Conservation (phyloP, 2,888 invertebrate species). For the Bibio marci region DNA sequence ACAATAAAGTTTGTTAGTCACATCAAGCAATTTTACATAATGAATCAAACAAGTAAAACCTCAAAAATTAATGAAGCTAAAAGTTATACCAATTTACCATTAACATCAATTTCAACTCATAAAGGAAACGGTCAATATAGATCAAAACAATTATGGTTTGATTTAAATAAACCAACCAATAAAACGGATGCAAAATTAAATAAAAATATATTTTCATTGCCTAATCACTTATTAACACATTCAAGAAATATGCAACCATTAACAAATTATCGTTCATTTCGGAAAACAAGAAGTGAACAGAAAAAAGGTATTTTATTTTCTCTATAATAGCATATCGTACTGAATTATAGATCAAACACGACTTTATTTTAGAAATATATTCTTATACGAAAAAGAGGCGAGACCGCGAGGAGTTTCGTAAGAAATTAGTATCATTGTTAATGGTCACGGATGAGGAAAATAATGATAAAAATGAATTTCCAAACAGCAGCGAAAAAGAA, state of each 20-base stretch:
- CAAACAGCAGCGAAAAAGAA: constrained; percentile 47
- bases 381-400: constrained; percentile 50
- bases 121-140: constrained; percentile 26
- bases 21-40: too few species aligned
- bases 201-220: constrained; percentile 36
- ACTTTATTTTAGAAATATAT: constrained; percentile 15
- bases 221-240: constrained; percentile 36
- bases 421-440: constrained; percentile 59
- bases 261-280: constrained; percentile 18
- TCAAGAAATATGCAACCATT: constrained; percentile 28
- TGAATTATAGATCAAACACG: too few species aligned
- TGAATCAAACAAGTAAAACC: too few species aligned
- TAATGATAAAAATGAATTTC: constrained; percentile 30
- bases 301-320: constrained; percentile 18
- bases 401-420: constrained; percentile 69
- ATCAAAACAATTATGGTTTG: constrained; percentile 21
- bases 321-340: too few species aligned
- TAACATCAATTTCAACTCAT: too few species aligned
- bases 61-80: too few species aligned
- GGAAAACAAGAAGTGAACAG: constrained; percentile 18
- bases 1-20: too few species aligned
- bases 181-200: constrained; percentile 15
- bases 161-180: constrained; percentile 22
- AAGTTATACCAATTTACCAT: too few species aligned
- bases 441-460: constrained; percentile 36